These are phyloP conservation scores for Eurois occulta DNA, from an alignment of 2,888 invertebrate species.

Conservation along the genomic window DNA sequence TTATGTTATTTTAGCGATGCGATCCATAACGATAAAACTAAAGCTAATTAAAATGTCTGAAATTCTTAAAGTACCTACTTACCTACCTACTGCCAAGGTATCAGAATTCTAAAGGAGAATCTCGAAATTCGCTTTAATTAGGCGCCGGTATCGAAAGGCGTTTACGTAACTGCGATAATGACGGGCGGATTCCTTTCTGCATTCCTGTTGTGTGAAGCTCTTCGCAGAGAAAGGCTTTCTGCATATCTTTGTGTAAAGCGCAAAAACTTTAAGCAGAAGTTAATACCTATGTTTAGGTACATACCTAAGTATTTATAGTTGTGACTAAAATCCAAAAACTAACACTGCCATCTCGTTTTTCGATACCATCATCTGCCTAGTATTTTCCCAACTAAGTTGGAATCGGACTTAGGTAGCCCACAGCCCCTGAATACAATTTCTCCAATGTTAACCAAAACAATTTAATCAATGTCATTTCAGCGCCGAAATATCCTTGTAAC, in stretches of 20 bases:
- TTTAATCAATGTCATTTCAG: background rate
- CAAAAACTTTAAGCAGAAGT: background rate
- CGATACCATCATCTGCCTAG: background rate
- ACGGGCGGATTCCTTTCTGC: slow-evolving; percentile 55
- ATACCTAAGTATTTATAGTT: background rate
- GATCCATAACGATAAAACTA: slow-evolving; percentile 8
- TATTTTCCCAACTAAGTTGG: background rate
- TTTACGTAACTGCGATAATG: slow-evolving; percentile 57
- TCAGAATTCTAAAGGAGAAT: slow-evolving; percentile 29
- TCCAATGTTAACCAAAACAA: background rate
- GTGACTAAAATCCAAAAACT: background rate
- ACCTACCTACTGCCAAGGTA: slow-evolving; percentile 9
- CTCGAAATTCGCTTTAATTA: slow-evolving; percentile 47
- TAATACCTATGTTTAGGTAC: background rate
- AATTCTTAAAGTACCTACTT: slow-evolving; percentile 22
- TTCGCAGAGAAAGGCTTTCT: slow-evolving; percentile 38
- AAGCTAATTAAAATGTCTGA: slow-evolving; percentile 36
- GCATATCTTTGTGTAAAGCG: slow-evolving; percentile 4
- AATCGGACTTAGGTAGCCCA: background rate
- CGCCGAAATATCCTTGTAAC: background rate
- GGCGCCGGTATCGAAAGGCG: slow-evolving; percentile 49
- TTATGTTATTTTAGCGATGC: background rate
- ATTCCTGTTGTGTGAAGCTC: slow-evolving; percentile 46
- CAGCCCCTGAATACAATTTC: background rate
- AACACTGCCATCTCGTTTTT: background rate